These are phyloP conservation scores for Eledona agricola DNA, from an alignment of 2,888 invertebrate species.

Conservation along the genomic window DNA sequence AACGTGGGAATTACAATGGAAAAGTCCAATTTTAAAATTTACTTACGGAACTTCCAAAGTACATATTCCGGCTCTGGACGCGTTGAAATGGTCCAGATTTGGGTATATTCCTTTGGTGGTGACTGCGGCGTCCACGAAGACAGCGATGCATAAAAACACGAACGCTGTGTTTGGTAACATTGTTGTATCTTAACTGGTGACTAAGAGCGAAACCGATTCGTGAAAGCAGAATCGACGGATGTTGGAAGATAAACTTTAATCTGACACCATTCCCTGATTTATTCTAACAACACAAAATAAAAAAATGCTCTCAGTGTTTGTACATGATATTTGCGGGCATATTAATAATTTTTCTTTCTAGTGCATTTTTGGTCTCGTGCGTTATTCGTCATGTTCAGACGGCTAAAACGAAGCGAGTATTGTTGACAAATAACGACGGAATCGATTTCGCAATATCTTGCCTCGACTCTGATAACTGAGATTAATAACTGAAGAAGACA, in stretches of 20 bases:
- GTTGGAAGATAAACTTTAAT: conserved; percentile 18
- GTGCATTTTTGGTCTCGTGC: no score
- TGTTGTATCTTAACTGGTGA: conserved; percentile 24
- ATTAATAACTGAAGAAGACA: conserved; percentile 1
- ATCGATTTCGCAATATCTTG: no score
- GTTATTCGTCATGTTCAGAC: no score
- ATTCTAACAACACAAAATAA: no score
- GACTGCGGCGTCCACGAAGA: conserved; percentile 1
- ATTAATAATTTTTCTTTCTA: no score
- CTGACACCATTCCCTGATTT: conserved; percentile 8
- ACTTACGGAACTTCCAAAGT: conserved; percentile 74
- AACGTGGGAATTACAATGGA: conserved; percentile 1
- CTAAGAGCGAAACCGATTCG: conserved; percentile 10
- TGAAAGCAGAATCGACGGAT: conserved; percentile 32
- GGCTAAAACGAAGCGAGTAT: no score
- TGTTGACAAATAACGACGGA: no score
- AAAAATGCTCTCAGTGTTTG: no score
- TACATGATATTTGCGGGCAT: no score
- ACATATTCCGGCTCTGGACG: conserved; percentile 65
- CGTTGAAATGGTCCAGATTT: conserved; percentile 10
- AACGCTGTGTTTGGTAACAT: conserved; percentile 33
- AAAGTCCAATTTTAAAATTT: no score
- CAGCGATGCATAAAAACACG: conserved; percentile 11
- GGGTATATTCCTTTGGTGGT: conserved; percentile 32
- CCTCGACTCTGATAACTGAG: background rate